phyloP scores from a whole-genome alignment of 1,140 invertebrate species.

The Myzus persicae region DNA sequence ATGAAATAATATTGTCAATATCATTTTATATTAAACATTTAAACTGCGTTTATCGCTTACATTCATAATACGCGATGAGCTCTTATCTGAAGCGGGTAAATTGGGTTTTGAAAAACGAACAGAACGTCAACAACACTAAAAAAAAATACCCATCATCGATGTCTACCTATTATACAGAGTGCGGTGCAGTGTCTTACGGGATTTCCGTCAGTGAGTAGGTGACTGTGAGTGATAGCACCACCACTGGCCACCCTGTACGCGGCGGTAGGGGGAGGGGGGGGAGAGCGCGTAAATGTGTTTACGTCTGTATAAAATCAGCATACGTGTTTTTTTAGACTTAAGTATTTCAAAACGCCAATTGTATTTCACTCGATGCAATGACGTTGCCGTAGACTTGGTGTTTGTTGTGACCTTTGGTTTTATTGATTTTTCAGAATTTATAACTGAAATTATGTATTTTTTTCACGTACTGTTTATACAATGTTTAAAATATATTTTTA shows the following conservation, averaged over 20 bases:
- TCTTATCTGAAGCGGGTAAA: not conserved
- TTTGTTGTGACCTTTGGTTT: constrained; percentile 29
- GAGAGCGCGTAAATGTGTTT: not conserved
- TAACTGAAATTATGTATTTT: constrained; percentile 37
- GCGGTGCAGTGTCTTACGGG: not conserved
- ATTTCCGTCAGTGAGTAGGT: not conserved
- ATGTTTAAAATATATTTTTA: constrained; percentile 4
- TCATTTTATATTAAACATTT: not conserved
- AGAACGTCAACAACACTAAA: not conserved
- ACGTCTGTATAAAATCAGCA: not conserved
- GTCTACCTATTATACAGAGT: not conserved
- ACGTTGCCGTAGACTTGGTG: not conserved
- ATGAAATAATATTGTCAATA: not conserved
- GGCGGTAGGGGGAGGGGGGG: not conserved
- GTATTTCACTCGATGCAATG: not conserved
- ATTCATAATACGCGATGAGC: not conserved
- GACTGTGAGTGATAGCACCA: not conserved
- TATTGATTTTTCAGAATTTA: constrained; percentile 39
- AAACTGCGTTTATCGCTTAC: not conserved
- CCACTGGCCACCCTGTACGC: not conserved
- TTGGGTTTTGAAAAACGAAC: not conserved
- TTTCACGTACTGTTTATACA: not conserved
- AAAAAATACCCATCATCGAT: not conserved
- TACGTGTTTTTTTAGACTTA: not conserved
- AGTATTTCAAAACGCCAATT: not conserved